Percentiles rank a stretch among this genome's conserved stretches.
Evolutionary conservation across 35 echinoderm and acorn worm species (phyloP).

Genomic region (Apostichopus californicus): DNA sequence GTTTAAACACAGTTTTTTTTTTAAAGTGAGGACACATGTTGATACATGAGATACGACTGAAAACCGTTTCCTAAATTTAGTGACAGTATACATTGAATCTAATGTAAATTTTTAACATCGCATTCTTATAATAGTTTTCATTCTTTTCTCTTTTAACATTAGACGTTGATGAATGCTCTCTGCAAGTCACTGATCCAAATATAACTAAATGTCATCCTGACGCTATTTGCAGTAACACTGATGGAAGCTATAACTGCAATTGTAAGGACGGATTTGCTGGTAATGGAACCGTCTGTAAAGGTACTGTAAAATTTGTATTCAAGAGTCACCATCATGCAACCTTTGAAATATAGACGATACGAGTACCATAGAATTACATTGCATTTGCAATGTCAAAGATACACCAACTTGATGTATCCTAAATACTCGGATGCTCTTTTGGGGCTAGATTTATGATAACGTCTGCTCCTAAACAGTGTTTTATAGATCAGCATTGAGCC

Average conservation of each 20-base stretch:
- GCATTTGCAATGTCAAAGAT: no score
- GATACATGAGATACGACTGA: no score
- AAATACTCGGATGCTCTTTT: no score
- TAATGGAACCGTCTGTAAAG: slow-evolving; percentile 17
- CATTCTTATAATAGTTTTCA: no score
- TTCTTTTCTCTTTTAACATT: background rate
- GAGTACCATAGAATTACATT: no score
- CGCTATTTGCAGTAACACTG: slow-evolving; percentile 16
- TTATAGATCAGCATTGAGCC: no score
- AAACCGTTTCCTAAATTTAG: background rate
- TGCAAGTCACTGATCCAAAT: background rate
- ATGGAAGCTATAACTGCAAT: slow-evolving; percentile 27
- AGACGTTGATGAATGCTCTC: slow-evolving; percentile 41
- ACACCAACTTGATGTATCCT: no score
- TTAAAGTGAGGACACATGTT: no score
- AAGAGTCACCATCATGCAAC: no score
- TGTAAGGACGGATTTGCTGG: slow-evolving; percentile 21
- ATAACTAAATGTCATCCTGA: slow-evolving; percentile 6
- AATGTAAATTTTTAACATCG: background rate
- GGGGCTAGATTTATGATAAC: no score
- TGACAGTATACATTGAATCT: background rate
- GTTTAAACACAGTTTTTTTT: background rate
- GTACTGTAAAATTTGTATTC: background rate
- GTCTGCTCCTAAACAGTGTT: no score
- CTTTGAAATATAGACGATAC: no score